Conservation (phyloP, 2,797 vertebrate species). For the Amblyraja radiata region DNA sequence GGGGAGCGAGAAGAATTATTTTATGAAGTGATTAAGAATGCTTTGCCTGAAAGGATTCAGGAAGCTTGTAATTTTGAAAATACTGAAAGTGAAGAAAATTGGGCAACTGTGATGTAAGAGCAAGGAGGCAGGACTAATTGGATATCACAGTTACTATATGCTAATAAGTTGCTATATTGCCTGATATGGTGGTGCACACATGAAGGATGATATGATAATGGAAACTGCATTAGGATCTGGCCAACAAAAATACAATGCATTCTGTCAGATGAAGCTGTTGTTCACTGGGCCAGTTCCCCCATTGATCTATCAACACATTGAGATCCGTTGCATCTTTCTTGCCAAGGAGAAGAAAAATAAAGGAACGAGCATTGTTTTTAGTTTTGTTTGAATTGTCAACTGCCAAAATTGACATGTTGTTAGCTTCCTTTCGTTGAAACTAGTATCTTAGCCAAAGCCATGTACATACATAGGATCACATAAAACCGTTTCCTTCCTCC, state of each 20-base stretch:
- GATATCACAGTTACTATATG: background rate
- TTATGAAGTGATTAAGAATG: background rate
- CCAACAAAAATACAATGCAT: background rate
- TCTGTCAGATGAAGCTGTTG: background rate
- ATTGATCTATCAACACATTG: background rate
- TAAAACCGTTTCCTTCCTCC: background rate
- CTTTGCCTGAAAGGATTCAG: background rate
- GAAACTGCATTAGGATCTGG: background rate
- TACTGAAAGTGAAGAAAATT: background rate
- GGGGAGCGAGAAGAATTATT: background rate
- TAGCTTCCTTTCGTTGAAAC: background rate
- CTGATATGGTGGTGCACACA: background rate
- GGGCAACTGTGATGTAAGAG: background rate
- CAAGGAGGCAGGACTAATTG: background rate
- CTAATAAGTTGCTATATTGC: background rate
- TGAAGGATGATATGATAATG: background rate
- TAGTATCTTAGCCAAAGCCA: background rate
- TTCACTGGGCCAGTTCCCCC: background rate
- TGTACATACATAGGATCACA: background rate
- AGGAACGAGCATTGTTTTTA: background rate
- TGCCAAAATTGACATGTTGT: background rate
- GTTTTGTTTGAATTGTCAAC: background rate
- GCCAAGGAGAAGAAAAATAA: background rate
- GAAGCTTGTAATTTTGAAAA: background rate
- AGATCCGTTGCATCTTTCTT: background rate